A percentile compares a stretch with the other conserved stretches of the same genome.
Evolutionary conservation across 2,113 vertebrate genomes (phyloP).

Genomic region (Pyxicephalus adspersus): DNA sequence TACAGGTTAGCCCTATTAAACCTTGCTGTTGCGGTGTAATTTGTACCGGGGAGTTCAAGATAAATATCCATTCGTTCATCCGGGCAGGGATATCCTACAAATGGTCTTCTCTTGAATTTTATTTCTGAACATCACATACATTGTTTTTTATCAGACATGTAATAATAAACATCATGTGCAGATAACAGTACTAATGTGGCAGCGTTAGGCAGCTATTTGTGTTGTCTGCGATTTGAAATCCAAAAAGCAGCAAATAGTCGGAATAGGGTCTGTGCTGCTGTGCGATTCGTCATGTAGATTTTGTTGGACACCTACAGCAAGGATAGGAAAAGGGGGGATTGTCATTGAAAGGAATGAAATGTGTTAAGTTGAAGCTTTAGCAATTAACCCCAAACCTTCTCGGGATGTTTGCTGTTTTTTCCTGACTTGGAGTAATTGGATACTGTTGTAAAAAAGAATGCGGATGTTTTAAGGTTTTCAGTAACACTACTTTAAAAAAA

Average conservation of each 20-base stretch:
- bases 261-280: constrained; percentile 2
- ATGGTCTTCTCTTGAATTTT: constrained; percentile 68
- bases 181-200: constrained; percentile 10
- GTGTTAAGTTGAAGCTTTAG: constrained; percentile 31
- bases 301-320: constrained; percentile 35
- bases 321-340: background rate
- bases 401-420: constrained; percentile 45
- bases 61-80: too few relatives aligned
- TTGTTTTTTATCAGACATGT: constrained; percentile 59
- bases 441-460: constrained; percentile 68
- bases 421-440: constrained; percentile 62
- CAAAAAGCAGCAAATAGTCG: background rate
- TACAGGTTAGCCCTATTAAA: too few relatives aligned
- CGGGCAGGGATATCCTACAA: constrained; percentile 71
- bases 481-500: constrained; percentile 67
- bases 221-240: constrained; percentile 45
- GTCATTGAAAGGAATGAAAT: constrained; percentile 37
- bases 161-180: background rate
- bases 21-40: too few relatives aligned
- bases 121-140: background rate
- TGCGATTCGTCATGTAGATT: background rate
- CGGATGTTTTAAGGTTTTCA: constrained; percentile 64
- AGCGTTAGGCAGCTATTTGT: constrained; percentile 24
- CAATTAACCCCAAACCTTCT: constrained; percentile 47
- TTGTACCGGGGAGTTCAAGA: too few relatives aligned